phyloP scores from a whole-genome alignment of 2,888 invertebrate genomes.

The Noctua pronuba region DNA sequence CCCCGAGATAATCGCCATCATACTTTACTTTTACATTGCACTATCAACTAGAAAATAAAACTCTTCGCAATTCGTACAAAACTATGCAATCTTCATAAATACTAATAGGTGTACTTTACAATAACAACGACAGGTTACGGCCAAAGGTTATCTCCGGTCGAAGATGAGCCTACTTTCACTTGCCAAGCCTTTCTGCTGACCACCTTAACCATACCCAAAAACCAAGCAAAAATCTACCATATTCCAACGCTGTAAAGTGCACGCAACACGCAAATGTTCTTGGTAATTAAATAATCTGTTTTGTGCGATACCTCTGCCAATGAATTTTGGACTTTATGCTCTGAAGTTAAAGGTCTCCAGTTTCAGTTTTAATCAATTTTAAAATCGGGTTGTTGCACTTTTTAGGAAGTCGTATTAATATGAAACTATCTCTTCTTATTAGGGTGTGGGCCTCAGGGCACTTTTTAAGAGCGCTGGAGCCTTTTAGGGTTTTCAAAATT shows the following conservation, averaged over 20 bases:
- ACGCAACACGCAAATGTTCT: constrained; percentile 35
- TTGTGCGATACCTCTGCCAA: constrained; percentile 67
- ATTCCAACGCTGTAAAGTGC: neutral
- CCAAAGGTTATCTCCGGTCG: constrained; percentile 85
- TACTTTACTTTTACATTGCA: constrained; percentile 47
- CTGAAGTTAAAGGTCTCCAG: constrained; percentile 28
- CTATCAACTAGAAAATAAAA: constrained; percentile 61
- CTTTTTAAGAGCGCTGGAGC: constrained; percentile 51
- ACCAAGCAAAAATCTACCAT: constrained; percentile 42
- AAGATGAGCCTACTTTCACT: constrained; percentile 88
- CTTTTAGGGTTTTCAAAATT: constrained; percentile 51
- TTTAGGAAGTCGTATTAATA: constrained; percentile 66
- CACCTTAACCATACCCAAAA: constrained; percentile 17
- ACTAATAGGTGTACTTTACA: constrained; percentile 84
- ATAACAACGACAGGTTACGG: constrained; percentile 84
- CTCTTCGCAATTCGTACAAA: constrained; percentile 55
- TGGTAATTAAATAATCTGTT: constrained; percentile 69
- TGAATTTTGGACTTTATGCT: constrained; percentile 61
- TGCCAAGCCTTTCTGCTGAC: constrained; percentile 71
- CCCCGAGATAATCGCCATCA: neutral
- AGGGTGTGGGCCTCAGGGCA: constrained; percentile 62
- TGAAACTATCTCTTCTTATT: constrained; percentile 66
- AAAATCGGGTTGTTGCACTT: constrained; percentile 65
- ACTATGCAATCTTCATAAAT: constrained; percentile 71
- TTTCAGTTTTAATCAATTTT: constrained; percentile 46